Evolutionary conservation across 2,113 vertebrate species (phyloP), one percentile per base, ranked within the genome.

Genomic region (Trematomus loennbergii): DNA sequence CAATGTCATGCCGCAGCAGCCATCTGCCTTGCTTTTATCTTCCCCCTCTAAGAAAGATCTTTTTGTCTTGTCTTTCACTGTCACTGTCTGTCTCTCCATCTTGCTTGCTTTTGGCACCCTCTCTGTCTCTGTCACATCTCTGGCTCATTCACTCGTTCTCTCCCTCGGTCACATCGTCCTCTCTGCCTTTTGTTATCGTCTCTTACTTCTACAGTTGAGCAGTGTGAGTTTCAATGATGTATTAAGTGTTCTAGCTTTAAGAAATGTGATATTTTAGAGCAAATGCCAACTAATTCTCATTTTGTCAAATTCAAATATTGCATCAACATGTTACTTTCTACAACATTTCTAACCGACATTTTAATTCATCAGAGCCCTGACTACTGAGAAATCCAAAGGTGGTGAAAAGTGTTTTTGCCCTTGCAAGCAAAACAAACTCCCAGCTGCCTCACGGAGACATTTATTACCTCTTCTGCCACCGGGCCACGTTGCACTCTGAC

Each of bases 21-120:
- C 71, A 69, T 87, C 79, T 80, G 67, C 55, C 72, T 16, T 71
- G 54, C 78, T 83, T 66, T 67, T 58, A 72, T 83, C 71, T 71
- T 5, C 18, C 13, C 72, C 64, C 55, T 74, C 74, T 77, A 72
- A 77, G 78, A 75, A 60, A 62, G n/a, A 60, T 84, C 58, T 80
- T 75, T 84, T 75, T 49, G 9, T 25, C 62, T 80, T 71, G 48
- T 81, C 48, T 74, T 73, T 57, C 49, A 59, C 17, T 67, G 53
- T 74, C 64, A 29, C 43, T 62, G 59, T 60, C 64, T 75, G 48
- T 83, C 75, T 83, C 50, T 79, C 67, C 57, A 54, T 78, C 73
- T 85, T 46, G 20, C 40, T 66, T 10, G 62, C 43, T 79, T 68
- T 65, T 70, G 74, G 48, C 82, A 29, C 64, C 22, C 10, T 46